Base-by-base conservation (phyloP, 2,888 invertebrate genomes). In the Volucella inanis region DNA sequence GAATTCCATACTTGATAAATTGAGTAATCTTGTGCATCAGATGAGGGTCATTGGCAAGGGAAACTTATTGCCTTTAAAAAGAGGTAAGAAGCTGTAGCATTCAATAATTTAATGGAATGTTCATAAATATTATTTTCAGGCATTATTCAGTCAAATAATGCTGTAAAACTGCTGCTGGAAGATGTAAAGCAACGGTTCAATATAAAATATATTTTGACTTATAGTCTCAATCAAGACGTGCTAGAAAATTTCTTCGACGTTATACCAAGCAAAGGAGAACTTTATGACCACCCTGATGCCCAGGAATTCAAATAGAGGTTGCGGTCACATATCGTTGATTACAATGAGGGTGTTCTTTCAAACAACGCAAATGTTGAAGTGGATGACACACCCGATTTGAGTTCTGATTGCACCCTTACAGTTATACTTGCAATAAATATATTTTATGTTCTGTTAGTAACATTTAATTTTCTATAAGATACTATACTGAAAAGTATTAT, bases 171-270 rank as follows among this genome's bases (percentile, higher is more conserved):
- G 15, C 61, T 80, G 6, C 65, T 38, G 68, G 31, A 8, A 1
- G 72, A 75, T 9, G 10, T 81, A 2, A 52, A 74, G 8, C 4
- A 4, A 3, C 64, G 68, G 9, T 80, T 47, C 15, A 38, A 67
- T 14, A n/a, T 57, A 8, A 14, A 76, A 39, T 84, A 84, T 38
- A 50, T 81, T 8, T 31, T 85, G 1, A 87, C 79, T 0, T 77
- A 82, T 49, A 65, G 85, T 0, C 65, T 87, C 3, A 80, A 80
- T 15, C 83, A 80, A 62, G 78, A 84, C 31, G 67, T 84, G 14
- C 50, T 80, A 4, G 75, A 81, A 54, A 62, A 85, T 31, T 84
- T 87, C 22, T 87, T 87, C 45, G 84, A 72, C 11, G 59, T 79
- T 0, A 68, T 78, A 11, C 43, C 76, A 1, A 11, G 47, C 14